These are phyloP conservation scores for Pentalonia nigronervosa DNA, from an alignment of 1,140 invertebrate genomes.

Conservation along the genomic window DNA sequence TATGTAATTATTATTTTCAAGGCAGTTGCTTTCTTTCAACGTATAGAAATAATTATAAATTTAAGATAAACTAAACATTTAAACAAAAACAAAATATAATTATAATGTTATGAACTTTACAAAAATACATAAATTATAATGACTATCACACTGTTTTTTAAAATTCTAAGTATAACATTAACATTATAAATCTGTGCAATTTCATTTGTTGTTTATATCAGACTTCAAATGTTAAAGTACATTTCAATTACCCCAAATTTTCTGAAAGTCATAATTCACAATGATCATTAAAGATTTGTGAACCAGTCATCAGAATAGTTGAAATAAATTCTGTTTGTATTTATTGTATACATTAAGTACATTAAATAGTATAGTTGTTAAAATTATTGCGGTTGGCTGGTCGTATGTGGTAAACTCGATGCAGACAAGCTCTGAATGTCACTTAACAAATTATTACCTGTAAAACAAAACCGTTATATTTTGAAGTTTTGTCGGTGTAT, in stretches of 20 bases:
- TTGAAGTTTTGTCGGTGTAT: constrained; percentile 56
- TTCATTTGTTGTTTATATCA: constrained; percentile 23
- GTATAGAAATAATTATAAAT: constrained; percentile 33
- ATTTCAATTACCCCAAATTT: not conserved
- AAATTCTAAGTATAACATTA: constrained; percentile 24
- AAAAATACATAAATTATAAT: constrained; percentile 29
- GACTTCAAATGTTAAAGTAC: constrained; percentile 49
- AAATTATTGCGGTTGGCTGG: constrained; percentile 34
- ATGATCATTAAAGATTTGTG: not conserved
- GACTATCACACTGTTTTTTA: constrained; percentile 35
- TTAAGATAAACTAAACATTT: constrained; percentile 45
- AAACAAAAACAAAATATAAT: constrained; percentile 46
- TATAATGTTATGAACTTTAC: not conserved
- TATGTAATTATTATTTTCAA: not conserved
- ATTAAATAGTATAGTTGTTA: constrained; percentile 23
- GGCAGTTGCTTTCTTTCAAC: constrained; percentile 40
- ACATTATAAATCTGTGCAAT: constrained; percentile 29
- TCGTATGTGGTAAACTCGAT: constrained; percentile 51
- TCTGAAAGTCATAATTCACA: constrained; percentile 18
- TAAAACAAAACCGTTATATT: constrained; percentile 55
- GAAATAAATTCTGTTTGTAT: constrained; percentile 18
- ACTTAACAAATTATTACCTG: constrained; percentile 57
- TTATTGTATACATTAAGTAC: constrained; percentile 44
- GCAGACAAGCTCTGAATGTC: constrained; percentile 53
- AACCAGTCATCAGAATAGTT: not conserved